phyloP scores from a whole-genome alignment of 2,113 vertebrate genomes.

The Cynoglossus semilaevis region DNA sequence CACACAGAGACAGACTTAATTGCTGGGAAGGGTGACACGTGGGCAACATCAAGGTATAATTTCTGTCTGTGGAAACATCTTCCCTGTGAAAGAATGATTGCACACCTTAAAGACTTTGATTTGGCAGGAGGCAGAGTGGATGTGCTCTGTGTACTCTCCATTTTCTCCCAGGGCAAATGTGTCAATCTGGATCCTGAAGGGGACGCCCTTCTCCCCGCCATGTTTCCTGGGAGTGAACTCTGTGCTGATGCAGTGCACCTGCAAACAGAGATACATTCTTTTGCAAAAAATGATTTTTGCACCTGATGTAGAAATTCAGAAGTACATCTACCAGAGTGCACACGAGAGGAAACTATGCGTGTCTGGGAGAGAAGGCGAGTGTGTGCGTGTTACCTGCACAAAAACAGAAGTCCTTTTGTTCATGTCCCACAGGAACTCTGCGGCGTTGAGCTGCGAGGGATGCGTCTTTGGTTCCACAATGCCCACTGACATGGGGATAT shows the following conservation, averaged over 20 bases:
- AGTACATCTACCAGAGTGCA: constrained; percentile 7
- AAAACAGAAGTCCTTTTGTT: constrained; percentile 94
- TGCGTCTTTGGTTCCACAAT: constrained; percentile 94
- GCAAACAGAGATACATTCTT: constrained; percentile 21
- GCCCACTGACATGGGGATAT: constrained; percentile 98
- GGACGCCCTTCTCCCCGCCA: constrained; percentile 96
- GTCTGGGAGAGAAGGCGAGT: neutral
- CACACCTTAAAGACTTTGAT: constrained; percentile 99
- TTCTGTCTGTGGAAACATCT: neutral
- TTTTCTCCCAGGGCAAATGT: constrained; percentile 88
- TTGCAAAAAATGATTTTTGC: constrained; percentile 10
- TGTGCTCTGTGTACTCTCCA: constrained; percentile 91
- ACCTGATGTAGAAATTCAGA: constrained; percentile 31
- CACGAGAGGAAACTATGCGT: neutral
- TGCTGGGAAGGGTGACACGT: neutral
- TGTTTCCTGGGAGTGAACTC: constrained; percentile 99
- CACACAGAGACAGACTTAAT: neutral
- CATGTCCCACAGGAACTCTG: constrained; percentile 96
- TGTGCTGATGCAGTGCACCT: constrained; percentile 99
- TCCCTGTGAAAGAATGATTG: neutral
- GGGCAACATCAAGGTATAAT: neutral
- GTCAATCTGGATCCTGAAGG: constrained; percentile 95
- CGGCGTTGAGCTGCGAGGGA: constrained; percentile 94
- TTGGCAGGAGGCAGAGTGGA: constrained; percentile 98
- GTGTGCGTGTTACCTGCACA: constrained; percentile 84